These are phyloP conservation scores for Plectropomus leopardus DNA, from an alignment of 2,113 vertebrate species.

Conservation along the genomic window DNA sequence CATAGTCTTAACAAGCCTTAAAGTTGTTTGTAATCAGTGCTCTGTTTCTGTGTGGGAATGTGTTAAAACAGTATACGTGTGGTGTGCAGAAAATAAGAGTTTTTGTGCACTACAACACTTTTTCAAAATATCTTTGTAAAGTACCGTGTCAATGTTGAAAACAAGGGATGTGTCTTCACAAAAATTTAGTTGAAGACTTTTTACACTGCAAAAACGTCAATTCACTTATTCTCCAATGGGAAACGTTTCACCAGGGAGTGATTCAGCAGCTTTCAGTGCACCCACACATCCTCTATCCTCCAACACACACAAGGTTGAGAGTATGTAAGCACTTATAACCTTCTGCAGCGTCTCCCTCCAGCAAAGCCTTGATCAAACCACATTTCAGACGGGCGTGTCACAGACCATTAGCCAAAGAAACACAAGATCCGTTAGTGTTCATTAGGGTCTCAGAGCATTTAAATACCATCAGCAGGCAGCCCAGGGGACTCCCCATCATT, in stretches of 20 bases:
- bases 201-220: not conserved
- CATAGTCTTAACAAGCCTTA: not conserved
- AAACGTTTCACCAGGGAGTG: slow-evolving; percentile 24
- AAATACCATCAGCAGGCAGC: slow-evolving; percentile 51
- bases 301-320: not conserved
- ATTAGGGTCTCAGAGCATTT: slow-evolving; percentile 55
- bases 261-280: slow-evolving; percentile 25
- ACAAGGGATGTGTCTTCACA: not conserved
- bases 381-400: slow-evolving; percentile 44
- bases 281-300: not conserved
- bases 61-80: slow-evolving; percentile 15
- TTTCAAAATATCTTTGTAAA: not conserved
- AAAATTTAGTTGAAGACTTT: not conserved
- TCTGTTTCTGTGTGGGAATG: not conserved
- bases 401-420: slow-evolving; percentile 62
- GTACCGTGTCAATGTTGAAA: slow-evolving; percentile 4
- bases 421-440: slow-evolving; percentile 47
- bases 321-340: slow-evolving; percentile 21
- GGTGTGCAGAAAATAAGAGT: slow-evolving; percentile 11
- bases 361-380: slow-evolving; percentile 49
- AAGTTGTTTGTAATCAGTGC: not conserved
- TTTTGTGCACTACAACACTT: not conserved
- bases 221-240: not conserved
- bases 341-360: not conserved
- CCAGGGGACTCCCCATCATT: slow-evolving; percentile 26